Evolutionary conservation across 1,140 invertebrate species (phyloP), one percentile per base, ranked within the genome.

Genomic region (roundworm (Caenorhabditis elegans)): DNA sequence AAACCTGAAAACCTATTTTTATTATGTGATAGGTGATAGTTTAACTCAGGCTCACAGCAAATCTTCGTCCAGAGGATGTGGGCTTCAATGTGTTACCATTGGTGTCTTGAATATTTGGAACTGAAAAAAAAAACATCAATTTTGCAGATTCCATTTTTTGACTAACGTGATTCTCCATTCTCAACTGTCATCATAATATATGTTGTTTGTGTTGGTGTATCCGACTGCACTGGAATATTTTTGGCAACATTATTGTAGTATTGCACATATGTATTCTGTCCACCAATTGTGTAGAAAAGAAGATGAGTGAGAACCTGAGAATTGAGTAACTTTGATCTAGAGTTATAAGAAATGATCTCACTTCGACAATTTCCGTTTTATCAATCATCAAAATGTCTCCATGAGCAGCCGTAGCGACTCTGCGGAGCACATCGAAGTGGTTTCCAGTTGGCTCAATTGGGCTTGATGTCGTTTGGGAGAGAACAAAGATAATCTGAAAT

Each of bases 331-430:
- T 28, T n/a, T n/a, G n/a, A n/a, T n/a, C n/a, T n/a, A n/a, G n/a
- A n/a, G n/a, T n/a, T n/a, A n/a, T n/a, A n/a, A n/a, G n/a, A n/a
- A n/a, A n/a, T n/a, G n/a, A 55, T 10, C 19, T 28, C 26, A 55
- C 76, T 13, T 49, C 46, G 0, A 26, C 46, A 15, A 36, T 2
- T 49, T 47, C 43, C 15, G 76, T 26, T 19, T 77, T 77, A 24
- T 77, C 48, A 48, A 77, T 19, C 13, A 77, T 49, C 46, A 77
- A 22, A 3, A 77, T 10, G 49, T 77, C 76, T 77, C 76, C 76
- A 19, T 77, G 76, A 4, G 49, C 76, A 2, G 76, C 76, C 0
- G 46, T 48, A 15, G 36, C 22, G 1, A 77, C 76, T 77, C 76
- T 11, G 6, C 76, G 76, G 26, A 49, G 48, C 13, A 77, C 76